Conservation (phyloP, 2,113 vertebrate genomes). For the Montifringilla adamsi region DNA sequence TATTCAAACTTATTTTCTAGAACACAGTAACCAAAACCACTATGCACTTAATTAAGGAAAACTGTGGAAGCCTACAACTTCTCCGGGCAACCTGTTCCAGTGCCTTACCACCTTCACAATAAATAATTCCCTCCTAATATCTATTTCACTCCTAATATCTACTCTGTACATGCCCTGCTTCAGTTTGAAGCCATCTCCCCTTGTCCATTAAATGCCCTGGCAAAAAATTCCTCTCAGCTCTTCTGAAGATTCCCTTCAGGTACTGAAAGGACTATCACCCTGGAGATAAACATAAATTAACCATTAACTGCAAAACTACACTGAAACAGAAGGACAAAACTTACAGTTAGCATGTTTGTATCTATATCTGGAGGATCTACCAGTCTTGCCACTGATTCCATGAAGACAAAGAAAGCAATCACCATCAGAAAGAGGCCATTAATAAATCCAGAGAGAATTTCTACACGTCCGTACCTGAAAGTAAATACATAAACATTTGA, state of each 20-base stretch:
- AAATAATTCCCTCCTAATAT: not conserved
- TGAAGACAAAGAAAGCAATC: slow-evolving; percentile 97
- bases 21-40: not conserved
- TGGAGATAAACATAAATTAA: not conserved
- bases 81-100: not conserved
- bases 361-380: slow-evolving; percentile 96
- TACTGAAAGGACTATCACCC: not conserved
- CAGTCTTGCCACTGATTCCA: slow-evolving; percentile 90
- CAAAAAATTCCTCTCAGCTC: not conserved
- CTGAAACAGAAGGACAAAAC: slow-evolving; percentile 59
- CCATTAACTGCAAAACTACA: not conserved
- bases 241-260: not conserved
- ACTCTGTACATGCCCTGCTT: not conserved
- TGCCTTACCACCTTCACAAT: not conserved
- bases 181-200: not conserved
- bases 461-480: slow-evolving; percentile 92
- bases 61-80: not conserved
- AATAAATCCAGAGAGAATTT: slow-evolving; percentile 98
- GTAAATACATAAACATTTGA: not conserved
- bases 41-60: not conserved
- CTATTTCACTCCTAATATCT: not conserved
- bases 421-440: slow-evolving; percentile 98
- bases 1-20: not conserved
- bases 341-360: slow-evolving; percentile 97
- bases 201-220: not conserved